Conservation (phyloP, 2,113 vertebrate genomes). For the Phrynosoma blainvillii region DNA sequence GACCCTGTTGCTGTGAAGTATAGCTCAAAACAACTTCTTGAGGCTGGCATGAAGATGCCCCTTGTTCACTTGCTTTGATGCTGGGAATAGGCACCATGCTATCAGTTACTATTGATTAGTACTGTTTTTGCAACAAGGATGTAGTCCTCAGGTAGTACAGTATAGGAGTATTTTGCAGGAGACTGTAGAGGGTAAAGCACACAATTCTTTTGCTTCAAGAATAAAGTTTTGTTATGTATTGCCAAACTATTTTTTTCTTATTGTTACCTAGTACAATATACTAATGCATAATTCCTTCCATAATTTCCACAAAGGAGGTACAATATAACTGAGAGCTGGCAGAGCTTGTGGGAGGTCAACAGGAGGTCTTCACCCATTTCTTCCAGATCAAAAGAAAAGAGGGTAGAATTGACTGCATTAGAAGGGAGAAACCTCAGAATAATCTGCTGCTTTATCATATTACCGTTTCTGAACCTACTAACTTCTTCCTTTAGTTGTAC, state of each 20-base stretch:
- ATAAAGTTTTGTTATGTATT: neutral
- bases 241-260: neutral
- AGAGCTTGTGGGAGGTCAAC: neutral
- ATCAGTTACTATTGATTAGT: neutral
- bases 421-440: neutral
- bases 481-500: neutral
- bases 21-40: too few relatives aligned
- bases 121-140: neutral
- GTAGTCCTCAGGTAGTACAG: neutral
- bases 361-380: neutral
- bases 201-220: neutral
- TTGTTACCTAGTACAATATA: neutral
- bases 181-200: neutral
- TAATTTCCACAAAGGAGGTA: neutral
- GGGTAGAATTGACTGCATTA: neutral
- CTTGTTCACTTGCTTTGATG: neutral
- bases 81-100: neutral
- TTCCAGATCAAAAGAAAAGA: neutral
- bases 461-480: neutral
- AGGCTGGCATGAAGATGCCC: too few relatives aligned
- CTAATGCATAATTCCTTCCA: neutral
- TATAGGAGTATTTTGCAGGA: neutral
- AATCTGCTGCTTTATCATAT: neutral
- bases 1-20: too few relatives aligned
- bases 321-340: neutral